Percentiles rank a stretch among this genome's conserved stretches.
Conservation (phyloP, 2,888 invertebrate genomes). For the Agrochola macilenta region DNA sequence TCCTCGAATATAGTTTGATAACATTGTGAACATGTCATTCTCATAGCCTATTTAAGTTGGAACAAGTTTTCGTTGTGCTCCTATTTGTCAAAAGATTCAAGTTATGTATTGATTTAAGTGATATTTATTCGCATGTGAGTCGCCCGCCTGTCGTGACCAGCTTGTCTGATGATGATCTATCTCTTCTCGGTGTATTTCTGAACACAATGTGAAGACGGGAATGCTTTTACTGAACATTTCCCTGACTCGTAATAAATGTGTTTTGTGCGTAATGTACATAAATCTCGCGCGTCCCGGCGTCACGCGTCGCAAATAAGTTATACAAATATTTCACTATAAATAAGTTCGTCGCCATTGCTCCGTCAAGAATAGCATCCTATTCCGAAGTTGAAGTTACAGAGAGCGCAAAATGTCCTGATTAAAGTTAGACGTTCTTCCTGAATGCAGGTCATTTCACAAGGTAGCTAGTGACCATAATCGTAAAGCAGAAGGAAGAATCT, state of each 20-base stretch:
- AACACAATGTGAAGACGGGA: slow-evolving; percentile 12
- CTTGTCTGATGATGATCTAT: slow-evolving; percentile 37
- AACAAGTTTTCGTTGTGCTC: too few relatives aligned
- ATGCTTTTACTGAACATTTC: slow-evolving; percentile 34
- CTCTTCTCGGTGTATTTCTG: slow-evolving; percentile 6
- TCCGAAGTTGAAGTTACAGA: too few relatives aligned
- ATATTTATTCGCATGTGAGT: not conserved
- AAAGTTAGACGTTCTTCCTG: too few relatives aligned
- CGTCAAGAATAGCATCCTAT: not conserved
- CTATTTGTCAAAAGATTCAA: too few relatives aligned
- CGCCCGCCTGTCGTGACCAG: not conserved
- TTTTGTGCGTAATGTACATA: slow-evolving; percentile 42
- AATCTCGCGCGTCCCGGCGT: slow-evolving; percentile 42
- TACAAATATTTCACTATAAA: slow-evolving; percentile 27
- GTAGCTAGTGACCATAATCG: too few relatives aligned
- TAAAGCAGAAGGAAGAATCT: too few relatives aligned
- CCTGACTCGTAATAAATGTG: slow-evolving; percentile 36
- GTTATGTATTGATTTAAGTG: too few relatives aligned
- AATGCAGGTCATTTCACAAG: too few relatives aligned
- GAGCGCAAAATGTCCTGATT: too few relatives aligned
- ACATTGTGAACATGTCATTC: too few relatives aligned
- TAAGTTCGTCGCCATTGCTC: slow-evolving; percentile 1
- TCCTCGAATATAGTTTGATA: too few relatives aligned
- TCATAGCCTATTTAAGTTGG: too few relatives aligned
- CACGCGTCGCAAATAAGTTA: slow-evolving; percentile 40